A percentile compares a stretch with the other conserved stretches of the same genome.
phyloP scores from a whole-genome alignment of 2,113 vertebrate genomes.

The Thermophis baileyi region DNA sequence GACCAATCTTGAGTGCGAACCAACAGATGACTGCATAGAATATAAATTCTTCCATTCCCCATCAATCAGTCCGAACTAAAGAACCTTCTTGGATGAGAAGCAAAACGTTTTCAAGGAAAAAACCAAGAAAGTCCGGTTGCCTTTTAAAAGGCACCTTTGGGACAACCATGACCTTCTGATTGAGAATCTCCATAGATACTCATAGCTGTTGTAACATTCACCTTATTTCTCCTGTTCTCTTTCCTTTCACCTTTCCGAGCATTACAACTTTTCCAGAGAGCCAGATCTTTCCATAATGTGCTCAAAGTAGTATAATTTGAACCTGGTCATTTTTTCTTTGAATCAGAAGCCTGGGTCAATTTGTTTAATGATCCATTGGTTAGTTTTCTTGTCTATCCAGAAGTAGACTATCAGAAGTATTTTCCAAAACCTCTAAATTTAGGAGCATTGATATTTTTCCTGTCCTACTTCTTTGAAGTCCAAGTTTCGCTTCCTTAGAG shows the following conservation, averaged over 20 bases:
- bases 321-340: not conserved
- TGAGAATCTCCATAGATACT: not conserved
- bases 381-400: not conserved
- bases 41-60: no score
- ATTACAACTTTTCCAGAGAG: not conserved
- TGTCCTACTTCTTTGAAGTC: not conserved
- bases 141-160: no score
- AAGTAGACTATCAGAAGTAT: not conserved
- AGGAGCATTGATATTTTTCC: not conserved
- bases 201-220: not conserved
- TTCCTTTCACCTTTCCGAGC: not conserved
- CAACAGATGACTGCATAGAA: no score
- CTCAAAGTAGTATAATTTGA: not conserved
- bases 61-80: no score
- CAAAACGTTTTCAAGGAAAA: no score
- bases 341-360: not conserved
- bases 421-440: not conserved
- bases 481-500: not conserved
- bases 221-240: not conserved
- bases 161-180: no score
- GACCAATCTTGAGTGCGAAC: no score
- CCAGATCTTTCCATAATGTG: not conserved
- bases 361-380: not conserved
- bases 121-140: no score
- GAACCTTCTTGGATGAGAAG: no score